Evolutionary conservation across 1,140 invertebrate species (phyloP), one percentile per base, ranked within the genome.

Genomic region (Limonius californicus): DNA sequence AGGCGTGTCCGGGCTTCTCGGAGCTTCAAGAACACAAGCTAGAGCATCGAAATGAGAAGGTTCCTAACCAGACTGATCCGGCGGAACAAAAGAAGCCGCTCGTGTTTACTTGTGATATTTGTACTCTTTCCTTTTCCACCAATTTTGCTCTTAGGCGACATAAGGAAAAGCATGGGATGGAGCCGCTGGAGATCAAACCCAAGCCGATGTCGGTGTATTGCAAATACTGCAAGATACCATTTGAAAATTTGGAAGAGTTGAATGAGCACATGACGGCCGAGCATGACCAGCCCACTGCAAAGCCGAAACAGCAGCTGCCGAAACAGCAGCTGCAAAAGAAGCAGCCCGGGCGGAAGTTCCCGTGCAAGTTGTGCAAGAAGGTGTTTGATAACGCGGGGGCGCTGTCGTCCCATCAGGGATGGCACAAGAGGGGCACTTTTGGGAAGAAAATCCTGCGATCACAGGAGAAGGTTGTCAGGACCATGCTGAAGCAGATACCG

Each of bases 171-270:
- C 70, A 74, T 54, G 56, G 57, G 69, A 72, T 50, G 54, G 23
- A 27, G 9, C 3, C 60, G 18, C 30, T 57, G 30, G 70, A 68
- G 50, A 20, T 3, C 23, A 42, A 9, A 15, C 27, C 21, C 1
- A 57, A 57, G 27, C 54, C 14, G 18, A n/a, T 30, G 43, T 62
- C 21, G 16, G 21, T 57, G 7, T 67, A 59, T 55, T 74, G 72
- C 45, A 73, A 73, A 60, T 70, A 71, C 45, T 74, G 73, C 47
- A 73, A 72, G 56, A 66, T 70, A 15, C 20, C 67, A 1, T 74
- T 74, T 42, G 20, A 63, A 19, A 60, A 57, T n/a, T 8, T 62
- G 0, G 45, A 32, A 19, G 43, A 21, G 2, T 50, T 73, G 15
- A 64, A 66, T 14, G 39, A 62, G 4, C 65, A 67, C 47, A 67